Evolutionary conservation across 2,888 invertebrate genomes (phyloP).

Genomic region (Cerastis rubricosa): DNA sequence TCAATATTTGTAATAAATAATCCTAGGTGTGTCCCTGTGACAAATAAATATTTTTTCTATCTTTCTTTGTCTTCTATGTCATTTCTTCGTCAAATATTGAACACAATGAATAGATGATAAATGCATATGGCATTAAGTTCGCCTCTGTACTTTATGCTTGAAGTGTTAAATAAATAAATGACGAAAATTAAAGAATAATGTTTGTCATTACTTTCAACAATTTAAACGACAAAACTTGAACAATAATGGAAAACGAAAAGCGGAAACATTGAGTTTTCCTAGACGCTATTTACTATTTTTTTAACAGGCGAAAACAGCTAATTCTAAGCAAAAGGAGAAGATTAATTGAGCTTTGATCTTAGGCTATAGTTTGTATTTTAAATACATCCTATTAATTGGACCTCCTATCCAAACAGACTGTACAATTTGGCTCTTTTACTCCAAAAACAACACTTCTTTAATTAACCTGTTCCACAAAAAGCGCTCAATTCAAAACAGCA

Average conservation of each 20-base stretch:
- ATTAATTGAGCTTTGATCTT: neutral
- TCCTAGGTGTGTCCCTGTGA: too few relatives aligned
- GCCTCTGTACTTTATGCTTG: too few relatives aligned
- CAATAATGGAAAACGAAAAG: neutral
- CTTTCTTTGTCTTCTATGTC: too few relatives aligned
- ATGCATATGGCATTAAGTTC: too few relatives aligned
- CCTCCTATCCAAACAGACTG: neutral
- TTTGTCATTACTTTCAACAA: conserved; percentile 7
- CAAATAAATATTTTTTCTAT: too few relatives aligned
- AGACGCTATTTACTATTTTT: neutral
- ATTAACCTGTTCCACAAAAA: conserved; percentile 17
- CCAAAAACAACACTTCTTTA: conserved; percentile 29
- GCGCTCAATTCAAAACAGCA: conserved; percentile 59
- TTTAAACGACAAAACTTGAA: neutral
- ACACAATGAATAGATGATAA: neutral
- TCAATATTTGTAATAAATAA: too few relatives aligned
- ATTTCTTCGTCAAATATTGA: neutral
- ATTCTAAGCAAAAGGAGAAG: neutral
- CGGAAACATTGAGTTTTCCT: neutral
- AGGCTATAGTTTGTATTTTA: conserved; percentile 11
- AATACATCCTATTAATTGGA: neutral
- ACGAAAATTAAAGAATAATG: neutral
- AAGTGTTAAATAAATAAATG: neutral
- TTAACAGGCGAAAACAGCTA: too few relatives aligned
- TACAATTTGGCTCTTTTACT: neutral